Conservation (phyloP, 2,113 vertebrate genomes). For the Rhegmatorhina hoffmannsi region DNA sequence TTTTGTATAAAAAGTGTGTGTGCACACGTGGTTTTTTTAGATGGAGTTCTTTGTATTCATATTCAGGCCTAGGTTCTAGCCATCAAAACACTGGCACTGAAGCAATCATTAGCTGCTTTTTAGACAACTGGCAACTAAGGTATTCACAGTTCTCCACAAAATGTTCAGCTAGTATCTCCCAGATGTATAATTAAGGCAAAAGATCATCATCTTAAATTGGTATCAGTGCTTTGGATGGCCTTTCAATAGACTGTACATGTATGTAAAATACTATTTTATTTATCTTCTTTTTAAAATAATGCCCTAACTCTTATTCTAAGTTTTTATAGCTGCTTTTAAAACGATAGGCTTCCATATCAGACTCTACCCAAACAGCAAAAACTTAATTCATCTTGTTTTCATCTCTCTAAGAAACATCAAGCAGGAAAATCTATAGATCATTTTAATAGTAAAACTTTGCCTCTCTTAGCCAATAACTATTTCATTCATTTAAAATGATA, state of each 20-base stretch:
- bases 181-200: slow-evolving; percentile 79
- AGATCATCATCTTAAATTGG: slow-evolving; percentile 76
- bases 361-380: neutral
- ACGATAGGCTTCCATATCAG: neutral
- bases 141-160: slow-evolving; percentile 77
- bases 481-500: neutral
- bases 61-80: slow-evolving; percentile 77
- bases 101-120: slow-evolving; percentile 75
- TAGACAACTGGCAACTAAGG: slow-evolving; percentile 79
- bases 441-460: neutral
- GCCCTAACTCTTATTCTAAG: slow-evolving; percentile 6
- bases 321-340: slow-evolving; percentile 36
- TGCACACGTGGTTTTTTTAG: slow-evolving; percentile 38
- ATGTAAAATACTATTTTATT: slow-evolving; percentile 66
- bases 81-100: slow-evolving; percentile 79
- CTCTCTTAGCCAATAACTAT: neutral
- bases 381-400: neutral
- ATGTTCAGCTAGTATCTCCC: slow-evolving; percentile 78
- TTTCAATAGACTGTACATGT: slow-evolving; percentile 63
- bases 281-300: slow-evolving; percentile 40
- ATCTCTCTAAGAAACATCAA: neutral
- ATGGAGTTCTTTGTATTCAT: slow-evolving; percentile 79
- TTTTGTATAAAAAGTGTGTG: slow-evolving; percentile 78
- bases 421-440: neutral
- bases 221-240: slow-evolving; percentile 67